Conservation (phyloP, 2,113 vertebrate genomes). For the Macaca mulatta region DNA sequence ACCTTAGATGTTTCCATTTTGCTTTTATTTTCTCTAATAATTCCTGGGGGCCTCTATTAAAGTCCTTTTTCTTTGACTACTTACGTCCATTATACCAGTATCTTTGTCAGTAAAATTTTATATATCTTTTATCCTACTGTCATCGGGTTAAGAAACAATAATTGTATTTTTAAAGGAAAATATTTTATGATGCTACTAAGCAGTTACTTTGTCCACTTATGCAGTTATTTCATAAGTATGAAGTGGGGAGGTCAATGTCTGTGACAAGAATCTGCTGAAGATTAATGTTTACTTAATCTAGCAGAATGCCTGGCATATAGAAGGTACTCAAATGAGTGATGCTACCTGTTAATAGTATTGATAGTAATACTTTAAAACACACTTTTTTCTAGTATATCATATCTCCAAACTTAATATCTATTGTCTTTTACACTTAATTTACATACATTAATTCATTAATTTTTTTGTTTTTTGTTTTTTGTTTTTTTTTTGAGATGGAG, state of each 20-base stretch:
- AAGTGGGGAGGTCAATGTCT: background rate
- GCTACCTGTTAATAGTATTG: constrained; percentile 12
- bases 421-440: constrained; percentile 3
- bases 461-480: background rate
- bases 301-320: background rate
- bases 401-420: constrained; percentile 31
- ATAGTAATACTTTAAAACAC: constrained; percentile 20
- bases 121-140: background rate
- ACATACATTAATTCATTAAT: background rate
- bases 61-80: background rate
- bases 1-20: constrained; percentile 7
- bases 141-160: background rate
- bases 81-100: background rate
- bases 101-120: constrained; percentile 37
- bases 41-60: background rate
- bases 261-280: background rate
- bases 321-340: background rate
- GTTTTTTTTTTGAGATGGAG: too few species aligned
- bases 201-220: background rate
- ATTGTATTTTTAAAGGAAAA: constrained; percentile 16
- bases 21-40: constrained; percentile 14
- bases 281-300: background rate
- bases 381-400: background rate
- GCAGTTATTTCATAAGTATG: background rate
- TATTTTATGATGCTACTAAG: background rate